Evolutionary conservation across 2,888 invertebrate species (phyloP).

Genomic region (Latrodectus elegans): DNA sequence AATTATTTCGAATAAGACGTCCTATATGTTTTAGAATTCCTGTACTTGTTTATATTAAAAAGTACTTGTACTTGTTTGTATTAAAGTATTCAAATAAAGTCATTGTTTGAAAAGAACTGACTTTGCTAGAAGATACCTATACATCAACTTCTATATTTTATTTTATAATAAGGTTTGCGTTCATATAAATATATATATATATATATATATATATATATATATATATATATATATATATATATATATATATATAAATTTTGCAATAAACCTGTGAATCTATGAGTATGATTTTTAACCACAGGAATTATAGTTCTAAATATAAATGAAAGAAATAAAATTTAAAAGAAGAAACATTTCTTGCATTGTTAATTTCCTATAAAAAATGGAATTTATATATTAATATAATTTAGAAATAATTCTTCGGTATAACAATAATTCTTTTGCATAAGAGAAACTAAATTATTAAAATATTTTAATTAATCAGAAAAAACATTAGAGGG

Average conservation of each 20-base stretch:
- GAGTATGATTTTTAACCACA: background rate
- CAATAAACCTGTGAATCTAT: background rate
- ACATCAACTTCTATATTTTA: too few relatives aligned
- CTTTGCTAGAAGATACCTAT: too few relatives aligned
- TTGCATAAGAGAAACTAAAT: too few relatives aligned
- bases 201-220: slow-evolving; percentile 14
- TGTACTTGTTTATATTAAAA: too few relatives aligned
- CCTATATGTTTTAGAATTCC: too few relatives aligned
- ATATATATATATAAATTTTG: background rate
- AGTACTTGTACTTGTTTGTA: too few relatives aligned
- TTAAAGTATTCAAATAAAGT: too few relatives aligned
- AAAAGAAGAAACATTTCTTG: slow-evolving; percentile 1
- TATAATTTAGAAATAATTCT: background rate
- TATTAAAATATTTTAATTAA: too few relatives aligned
- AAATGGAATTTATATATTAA: background rate
- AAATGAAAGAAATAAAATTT: background rate
- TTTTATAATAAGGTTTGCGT: background rate
- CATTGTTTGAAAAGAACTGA: too few relatives aligned
- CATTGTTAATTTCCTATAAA: background rate
- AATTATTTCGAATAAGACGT: too few relatives aligned
- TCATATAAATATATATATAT: slow-evolving; percentile 11
- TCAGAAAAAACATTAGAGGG: too few relatives aligned
- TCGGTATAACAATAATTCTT: background rate
- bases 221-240: slow-evolving; percentile 17
- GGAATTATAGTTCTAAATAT: background rate